Evolutionary conservation across 2,797 vertebrate species (phyloP), one percentile per base, ranked within the genome.

Genomic region (Gallinago nigripennis): DNA sequence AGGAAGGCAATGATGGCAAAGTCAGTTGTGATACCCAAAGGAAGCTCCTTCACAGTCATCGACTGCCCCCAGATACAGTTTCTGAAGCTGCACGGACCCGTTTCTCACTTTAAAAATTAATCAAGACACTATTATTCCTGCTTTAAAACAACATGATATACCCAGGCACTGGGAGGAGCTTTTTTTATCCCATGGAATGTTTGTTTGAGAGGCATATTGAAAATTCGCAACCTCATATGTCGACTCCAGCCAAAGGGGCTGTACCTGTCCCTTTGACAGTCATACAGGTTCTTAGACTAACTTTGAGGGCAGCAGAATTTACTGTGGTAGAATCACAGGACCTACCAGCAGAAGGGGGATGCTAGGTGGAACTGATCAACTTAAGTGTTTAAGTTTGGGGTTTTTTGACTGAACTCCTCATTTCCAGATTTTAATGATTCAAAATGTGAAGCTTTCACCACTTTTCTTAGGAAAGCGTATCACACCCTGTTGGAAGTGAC

Each of bases 381-480:
- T 4, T 53, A 33, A 30, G 13, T 25, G 21, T 35, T 4, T 33
- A 41, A 78, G 6, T 3, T 9, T 46, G 64, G 0, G 0, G 0
- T 17, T 68, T 82, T 76, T 53, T 35, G 11, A 30, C 50, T 78
- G 24, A 76, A 87, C 7, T 82, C 6, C 8, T 16, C 7, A 33
- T 18, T 20, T 18, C 4, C 45, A 41, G 18, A 82, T 77, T 77
- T 79, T 81, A 94, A 61, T 27, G 7, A 81, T 70, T 75, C 8
- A 64, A 88, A 78, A 91, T 68, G 27, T 72, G 61, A 57, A 78
- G 46, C 30, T 93, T 95, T 95, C 43, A 79, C 13, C 61, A 48
- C 65, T 71, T 81, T 77, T 70, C 15, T 23, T 41, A 30, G 45
- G 41, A 77, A 80, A 72, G 58, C 1, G 0, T 37, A 46, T 69